Conservation (phyloP, 2,113 vertebrate genomes). For the Halichoeres trimaculatus region DNA sequence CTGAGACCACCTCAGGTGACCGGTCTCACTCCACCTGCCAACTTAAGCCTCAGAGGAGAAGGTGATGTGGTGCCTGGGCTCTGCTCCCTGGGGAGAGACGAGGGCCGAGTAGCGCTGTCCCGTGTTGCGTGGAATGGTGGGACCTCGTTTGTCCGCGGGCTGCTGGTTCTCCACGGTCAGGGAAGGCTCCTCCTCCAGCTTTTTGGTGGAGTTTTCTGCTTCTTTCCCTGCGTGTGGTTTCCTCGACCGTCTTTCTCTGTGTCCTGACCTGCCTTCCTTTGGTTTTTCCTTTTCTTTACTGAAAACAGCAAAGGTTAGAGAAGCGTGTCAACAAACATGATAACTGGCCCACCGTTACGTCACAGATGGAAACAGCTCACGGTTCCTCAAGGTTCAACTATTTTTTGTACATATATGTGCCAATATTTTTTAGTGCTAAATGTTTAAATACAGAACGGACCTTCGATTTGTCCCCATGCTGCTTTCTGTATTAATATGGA, state of each 20-base stretch:
- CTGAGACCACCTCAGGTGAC: slow-evolving; percentile 14
- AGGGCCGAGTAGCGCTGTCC: slow-evolving; percentile 71
- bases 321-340: not conserved
- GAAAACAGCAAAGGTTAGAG: not conserved
- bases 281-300: slow-evolving; percentile 66
- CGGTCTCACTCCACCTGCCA: slow-evolving; percentile 2
- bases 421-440: too few relatives aligned
- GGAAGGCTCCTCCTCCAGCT: slow-evolving; percentile 21
- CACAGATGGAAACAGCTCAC: too few relatives aligned
- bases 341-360: too few relatives aligned
- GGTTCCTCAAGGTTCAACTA: too few relatives aligned
- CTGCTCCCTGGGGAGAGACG: slow-evolving; percentile 37
- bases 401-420: too few relatives aligned
- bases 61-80: slow-evolving; percentile 66
- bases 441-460: too few relatives aligned
- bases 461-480: too few relatives aligned
- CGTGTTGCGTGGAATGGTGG: slow-evolving; percentile 77
- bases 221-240: slow-evolving; percentile 56
- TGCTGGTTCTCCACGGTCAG: slow-evolving; percentile 18
- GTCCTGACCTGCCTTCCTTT: slow-evolving; percentile 56
- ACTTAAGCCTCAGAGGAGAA: slow-evolving; percentile 61
- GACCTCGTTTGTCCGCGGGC: slow-evolving; percentile 47
- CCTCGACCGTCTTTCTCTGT: slow-evolving; percentile 61
- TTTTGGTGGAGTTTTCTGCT: slow-evolving; percentile 42
- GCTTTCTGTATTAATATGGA: too few relatives aligned